Percentiles rank a stretch among this genome's conserved stretches.
Conservation (phyloP, 2,797 vertebrate species). For the Remorina albescens region DNA sequence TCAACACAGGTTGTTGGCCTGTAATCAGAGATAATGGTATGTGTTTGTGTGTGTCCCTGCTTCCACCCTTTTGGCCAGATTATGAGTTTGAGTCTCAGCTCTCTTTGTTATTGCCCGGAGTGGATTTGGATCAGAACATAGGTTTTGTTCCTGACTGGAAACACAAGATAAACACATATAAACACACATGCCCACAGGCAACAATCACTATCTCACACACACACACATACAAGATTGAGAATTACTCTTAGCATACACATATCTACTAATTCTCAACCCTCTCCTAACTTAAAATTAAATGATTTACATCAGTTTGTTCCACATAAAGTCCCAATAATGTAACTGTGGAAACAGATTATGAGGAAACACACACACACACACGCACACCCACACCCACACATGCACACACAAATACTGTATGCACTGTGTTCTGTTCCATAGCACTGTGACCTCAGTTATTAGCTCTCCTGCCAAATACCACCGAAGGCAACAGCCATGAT, state of each 20-base stretch:
- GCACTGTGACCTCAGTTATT: conserved; percentile 60
- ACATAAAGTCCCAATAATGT: too few species aligned
- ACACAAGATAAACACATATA: conserved; percentile 62
- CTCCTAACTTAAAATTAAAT: too few species aligned
- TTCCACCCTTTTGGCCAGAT: conserved; percentile 56
- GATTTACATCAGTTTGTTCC: too few species aligned
- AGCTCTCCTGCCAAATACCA: conserved; percentile 55
- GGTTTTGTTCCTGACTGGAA: conserved; percentile 63
- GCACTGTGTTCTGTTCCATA: conserved; percentile 21
- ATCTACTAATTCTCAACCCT: too few species aligned
- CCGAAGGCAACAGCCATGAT: conserved; percentile 47
- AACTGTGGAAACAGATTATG: too few species aligned
- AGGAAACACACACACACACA: conserved; percentile 5
- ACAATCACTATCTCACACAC: conserved; percentile 33
- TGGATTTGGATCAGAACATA: conserved; percentile 62
- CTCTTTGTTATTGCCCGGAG: conserved; percentile 63
- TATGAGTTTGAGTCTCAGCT: conserved; percentile 60
- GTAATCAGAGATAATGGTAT: conserved; percentile 47
- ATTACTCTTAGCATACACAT: not conserved
- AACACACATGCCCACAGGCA: conserved; percentile 39
- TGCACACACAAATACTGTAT: conserved; percentile 17
- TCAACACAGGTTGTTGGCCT: conserved; percentile 46
- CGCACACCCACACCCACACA: conserved; percentile 39
- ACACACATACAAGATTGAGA: conserved; percentile 29
- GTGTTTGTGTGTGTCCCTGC: conserved; percentile 38